Evolutionary conservation across 2,888 invertebrate species (phyloP).

Genomic region (Andricus quercusramuli): DNA sequence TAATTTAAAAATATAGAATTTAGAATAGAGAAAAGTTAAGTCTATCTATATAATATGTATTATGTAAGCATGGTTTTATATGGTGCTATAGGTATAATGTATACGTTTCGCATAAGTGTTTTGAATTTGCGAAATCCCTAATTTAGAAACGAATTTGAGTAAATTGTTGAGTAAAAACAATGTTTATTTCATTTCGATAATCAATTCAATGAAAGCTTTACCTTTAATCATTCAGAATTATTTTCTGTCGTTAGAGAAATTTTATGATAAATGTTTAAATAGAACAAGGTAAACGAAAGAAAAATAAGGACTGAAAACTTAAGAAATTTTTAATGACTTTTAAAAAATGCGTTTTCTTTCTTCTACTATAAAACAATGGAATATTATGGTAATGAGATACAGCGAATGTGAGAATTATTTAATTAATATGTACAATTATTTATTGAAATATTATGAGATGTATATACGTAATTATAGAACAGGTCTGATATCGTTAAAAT

Average conservation of each 20-base stretch:
- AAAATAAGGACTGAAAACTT: neutral
- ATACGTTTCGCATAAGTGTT: neutral
- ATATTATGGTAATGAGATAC: neutral
- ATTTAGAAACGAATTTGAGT: neutral
- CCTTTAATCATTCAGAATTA: too few species aligned
- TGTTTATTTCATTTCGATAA: neutral
- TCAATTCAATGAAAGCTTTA: neutral
- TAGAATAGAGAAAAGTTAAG: neutral
- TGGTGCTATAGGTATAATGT: neutral
- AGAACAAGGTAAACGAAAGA: neutral
- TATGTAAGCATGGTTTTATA: neutral
- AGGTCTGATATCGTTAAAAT: constrained; percentile 1
- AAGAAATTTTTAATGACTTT: neutral
- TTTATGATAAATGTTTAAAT: too few species aligned
- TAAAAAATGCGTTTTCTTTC: neutral
- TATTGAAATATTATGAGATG: constrained; percentile 62
- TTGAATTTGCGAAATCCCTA: neutral
- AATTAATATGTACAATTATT: constrained; percentile 53
- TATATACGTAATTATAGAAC: constrained; percentile 45
- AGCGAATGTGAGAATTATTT: neutral
- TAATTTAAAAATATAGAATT: neutral
- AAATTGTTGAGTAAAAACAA: neutral
- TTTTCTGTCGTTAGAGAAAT: too few species aligned
- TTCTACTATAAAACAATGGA: neutral
- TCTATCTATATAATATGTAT: neutral